Percentiles rank a stretch among this genome's conserved stretches.
These are phyloP conservation scores for Conistra vaccinii DNA, from an alignment of 2,888 invertebrate species.

Conservation along the genomic window DNA sequence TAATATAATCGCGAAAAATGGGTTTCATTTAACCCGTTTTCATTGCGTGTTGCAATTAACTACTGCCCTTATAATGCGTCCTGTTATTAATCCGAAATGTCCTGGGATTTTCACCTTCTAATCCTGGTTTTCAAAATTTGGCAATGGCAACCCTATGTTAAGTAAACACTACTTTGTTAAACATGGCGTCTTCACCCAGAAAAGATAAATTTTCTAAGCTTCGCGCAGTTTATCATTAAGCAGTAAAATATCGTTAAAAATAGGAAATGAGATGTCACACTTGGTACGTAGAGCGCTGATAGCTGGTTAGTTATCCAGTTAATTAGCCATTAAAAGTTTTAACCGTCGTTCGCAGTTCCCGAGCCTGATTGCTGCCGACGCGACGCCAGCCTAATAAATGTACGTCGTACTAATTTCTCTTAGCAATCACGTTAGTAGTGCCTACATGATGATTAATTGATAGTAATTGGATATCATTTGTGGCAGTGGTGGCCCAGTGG, in stretches of 20 bases:
- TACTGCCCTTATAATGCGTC: too few species aligned
- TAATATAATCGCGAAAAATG: too few species aligned
- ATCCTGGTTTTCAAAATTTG: too few species aligned
- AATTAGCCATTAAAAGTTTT: slow-evolving; percentile 82
- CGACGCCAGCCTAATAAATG: slow-evolving; percentile 42
- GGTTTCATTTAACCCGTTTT: too few species aligned
- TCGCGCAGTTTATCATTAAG: slow-evolving; percentile 42
- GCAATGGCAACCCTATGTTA: too few species aligned
- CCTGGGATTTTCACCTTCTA: too few species aligned
- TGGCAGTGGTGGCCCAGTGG: too few species aligned
- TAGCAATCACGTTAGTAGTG: slow-evolving; percentile 37
- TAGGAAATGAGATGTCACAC: slow-evolving; percentile 71
- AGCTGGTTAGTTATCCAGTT: slow-evolving; percentile 70
- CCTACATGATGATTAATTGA: slow-evolving; percentile 34
- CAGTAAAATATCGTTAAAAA: slow-evolving; percentile 68
- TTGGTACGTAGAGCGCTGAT: slow-evolving; percentile 60
- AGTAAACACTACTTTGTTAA: slow-evolving; percentile 10
- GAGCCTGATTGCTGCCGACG: slow-evolving; percentile 51
- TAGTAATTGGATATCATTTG: slow-evolving; percentile 23
- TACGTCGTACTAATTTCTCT: slow-evolving; percentile 44
- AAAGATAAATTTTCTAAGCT: slow-evolving; percentile 11
- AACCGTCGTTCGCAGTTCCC: slow-evolving; percentile 63
- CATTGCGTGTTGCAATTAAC: too few species aligned
- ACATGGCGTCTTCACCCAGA: neutral
- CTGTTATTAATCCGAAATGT: too few species aligned